Base-by-base conservation (phyloP, 2,888 invertebrate species). In the Pachliopta kotzebuea region DNA sequence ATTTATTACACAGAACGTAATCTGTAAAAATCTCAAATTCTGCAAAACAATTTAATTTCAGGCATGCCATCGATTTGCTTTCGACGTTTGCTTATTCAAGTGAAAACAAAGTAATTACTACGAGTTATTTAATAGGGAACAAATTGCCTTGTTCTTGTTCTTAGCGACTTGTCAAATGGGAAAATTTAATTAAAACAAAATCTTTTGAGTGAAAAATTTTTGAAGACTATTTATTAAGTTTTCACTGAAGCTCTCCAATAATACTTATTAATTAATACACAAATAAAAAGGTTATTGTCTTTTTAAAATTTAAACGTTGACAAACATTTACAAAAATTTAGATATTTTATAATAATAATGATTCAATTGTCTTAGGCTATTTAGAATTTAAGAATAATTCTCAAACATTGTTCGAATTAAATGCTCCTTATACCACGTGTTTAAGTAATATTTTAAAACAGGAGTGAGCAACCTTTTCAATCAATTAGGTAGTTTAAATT, bases 71-170 rank as follows among this genome's bases (percentile, higher is more conserved):
- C 74, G 78, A 83, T 77, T 77, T 79, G 83, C 81, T 79, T 71
- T 69, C 68, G 67, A 68, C 80, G 84, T 69, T 79, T 86, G 81
- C 69, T 21, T 23, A 21, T 21, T 73, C 82, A 81, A 74, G 86
- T 85, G 85, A 84, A 88, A 86, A 86, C 85, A 86, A 88, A 89
- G 88, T 90, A 88, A 90, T 90, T 90, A 88, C 85, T 83, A 86
- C 88, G 82, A 86, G 87, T 86, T 86, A 85, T 85, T 84, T 80
- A 81, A 80, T 83, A 81, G 77, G 82, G 80, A 84, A 83, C 86
- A 88, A 88, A 89, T 89, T 88, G 88, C 88, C 88, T 86, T 88
- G 86, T 89, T 85, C 84, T 80, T 80, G 77, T 79, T 77, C 77
- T 76, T 72, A 72, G 76, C 81, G 78, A 85, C 86, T 83, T 83